Percentiles rank a stretch among this genome's conserved stretches.
Evolutionary conservation across 2,797 vertebrate genomes (phyloP).

Genomic region (Geotrypetes seraphini): DNA sequence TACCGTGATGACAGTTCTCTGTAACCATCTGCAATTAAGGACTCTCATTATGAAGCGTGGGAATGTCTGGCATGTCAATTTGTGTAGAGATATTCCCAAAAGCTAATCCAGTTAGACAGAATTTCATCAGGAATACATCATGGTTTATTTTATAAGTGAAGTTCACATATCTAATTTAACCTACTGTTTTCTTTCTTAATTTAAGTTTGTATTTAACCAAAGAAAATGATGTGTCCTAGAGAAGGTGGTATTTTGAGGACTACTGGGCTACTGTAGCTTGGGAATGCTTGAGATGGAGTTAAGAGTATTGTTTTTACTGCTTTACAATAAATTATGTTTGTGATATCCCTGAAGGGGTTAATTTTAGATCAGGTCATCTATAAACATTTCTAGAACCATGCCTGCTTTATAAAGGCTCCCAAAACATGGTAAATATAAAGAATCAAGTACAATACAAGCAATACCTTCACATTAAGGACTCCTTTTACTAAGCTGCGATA

Average conservation of each 20-base stretch:
- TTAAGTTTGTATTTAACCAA: constrained; percentile 42
- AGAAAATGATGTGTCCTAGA: constrained; percentile 27
- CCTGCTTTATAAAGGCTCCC: too few species aligned
- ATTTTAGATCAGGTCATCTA: too few species aligned
- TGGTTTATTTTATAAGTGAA: constrained; percentile 1
- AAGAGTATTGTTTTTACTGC: too few species aligned
- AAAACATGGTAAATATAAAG: too few species aligned
- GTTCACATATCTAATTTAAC: not conserved
- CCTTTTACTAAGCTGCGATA: too few species aligned
- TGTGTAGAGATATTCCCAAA: constrained; percentile 23
- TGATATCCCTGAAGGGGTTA: too few species aligned
- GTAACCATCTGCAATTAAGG: constrained; percentile 14
- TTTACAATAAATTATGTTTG: constrained; percentile 6
- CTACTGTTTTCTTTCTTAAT: constrained; percentile 6
- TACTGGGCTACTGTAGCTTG: not conserved
- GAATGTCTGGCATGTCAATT: constrained; percentile 4
- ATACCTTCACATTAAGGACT: too few species aligned
- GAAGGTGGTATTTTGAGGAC: not conserved
- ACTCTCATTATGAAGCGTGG: constrained; percentile 1
- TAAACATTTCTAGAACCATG: too few species aligned
- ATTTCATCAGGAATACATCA: constrained; percentile 10
- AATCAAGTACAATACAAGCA: too few species aligned
- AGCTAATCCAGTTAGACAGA: constrained; percentile 8
- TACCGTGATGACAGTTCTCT: constrained; percentile 20
- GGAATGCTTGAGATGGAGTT: not conserved